These are phyloP conservation scores for Drosophila multiciliata DNA, from an alignment of 2,888 invertebrate genomes.

Conservation along the genomic window DNA sequence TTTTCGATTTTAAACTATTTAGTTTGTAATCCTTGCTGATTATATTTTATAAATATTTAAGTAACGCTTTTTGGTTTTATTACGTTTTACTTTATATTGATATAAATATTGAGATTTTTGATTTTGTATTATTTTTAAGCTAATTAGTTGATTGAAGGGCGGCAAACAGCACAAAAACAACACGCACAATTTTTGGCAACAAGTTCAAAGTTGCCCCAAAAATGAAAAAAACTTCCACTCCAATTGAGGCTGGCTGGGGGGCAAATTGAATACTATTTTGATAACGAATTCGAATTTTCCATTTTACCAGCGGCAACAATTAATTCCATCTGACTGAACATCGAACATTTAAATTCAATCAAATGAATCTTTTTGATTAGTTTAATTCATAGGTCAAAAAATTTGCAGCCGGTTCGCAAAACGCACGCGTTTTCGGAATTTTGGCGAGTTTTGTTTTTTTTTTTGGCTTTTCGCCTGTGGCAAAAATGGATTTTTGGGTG, in stretches of 20 bases:
- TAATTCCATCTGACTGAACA: slow-evolving; percentile 33
- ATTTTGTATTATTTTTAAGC: neutral
- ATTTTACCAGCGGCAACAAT: slow-evolving; percentile 35
- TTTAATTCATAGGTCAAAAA: neutral
- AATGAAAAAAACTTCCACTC: slow-evolving; percentile 17
- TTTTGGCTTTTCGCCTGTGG: slow-evolving; percentile 20
- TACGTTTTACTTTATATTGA: neutral
- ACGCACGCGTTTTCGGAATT: slow-evolving; percentile 22
- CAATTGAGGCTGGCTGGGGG: slow-evolving; percentile 1
- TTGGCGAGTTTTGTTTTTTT: neutral
- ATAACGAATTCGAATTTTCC: slow-evolving; percentile 19
- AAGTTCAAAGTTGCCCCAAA: slow-evolving; percentile 34
- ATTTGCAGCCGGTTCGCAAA: slow-evolving; percentile 32
- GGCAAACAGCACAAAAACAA: neutral
- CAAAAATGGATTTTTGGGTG: slow-evolving; percentile 31
- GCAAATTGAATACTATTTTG: slow-evolving; percentile 16
- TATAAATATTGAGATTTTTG: neutral
- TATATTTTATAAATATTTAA: neutral
- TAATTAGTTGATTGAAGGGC: slow-evolving; percentile 20
- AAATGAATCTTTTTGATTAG: neutral
- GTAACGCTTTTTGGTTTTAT: neutral
- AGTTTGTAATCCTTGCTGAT: neutral
- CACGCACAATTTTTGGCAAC: slow-evolving; percentile 39
- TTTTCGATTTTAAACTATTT: neutral
- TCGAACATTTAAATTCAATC: slow-evolving; percentile 19